phyloP scores from a whole-genome alignment of 2,797 vertebrate genomes.

The Sebastes elongatus region DNA sequence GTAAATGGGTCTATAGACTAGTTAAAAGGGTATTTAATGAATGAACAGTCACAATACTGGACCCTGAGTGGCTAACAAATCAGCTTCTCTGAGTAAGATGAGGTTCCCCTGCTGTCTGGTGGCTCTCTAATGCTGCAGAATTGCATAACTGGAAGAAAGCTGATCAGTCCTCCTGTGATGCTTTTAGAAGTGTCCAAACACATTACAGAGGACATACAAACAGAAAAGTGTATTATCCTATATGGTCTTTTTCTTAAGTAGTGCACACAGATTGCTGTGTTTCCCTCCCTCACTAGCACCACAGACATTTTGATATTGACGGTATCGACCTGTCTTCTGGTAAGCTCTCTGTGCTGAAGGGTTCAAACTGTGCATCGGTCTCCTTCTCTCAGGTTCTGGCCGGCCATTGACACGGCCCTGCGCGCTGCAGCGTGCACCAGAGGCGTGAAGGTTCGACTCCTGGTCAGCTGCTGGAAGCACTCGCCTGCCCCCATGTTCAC shows the following conservation, averaged over 20 bases:
- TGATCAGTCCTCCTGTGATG: neutral
- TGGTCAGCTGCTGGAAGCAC: slow-evolving; percentile 86
- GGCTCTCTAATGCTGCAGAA: neutral
- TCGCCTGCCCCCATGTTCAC: slow-evolving; percentile 79
- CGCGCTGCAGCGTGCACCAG: slow-evolving; percentile 77
- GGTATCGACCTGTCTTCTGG: neutral
- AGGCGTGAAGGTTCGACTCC: slow-evolving; percentile 72
- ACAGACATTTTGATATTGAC: neutral
- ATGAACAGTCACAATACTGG: neutral
- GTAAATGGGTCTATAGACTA: neutral
- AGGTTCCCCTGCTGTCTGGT: neutral
- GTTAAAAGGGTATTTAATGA: neutral
- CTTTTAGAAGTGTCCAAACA: neutral
- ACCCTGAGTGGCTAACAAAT: neutral
- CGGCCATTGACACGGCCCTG: slow-evolving; percentile 77
- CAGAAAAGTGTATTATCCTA: neutral
- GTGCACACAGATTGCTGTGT: neutral
- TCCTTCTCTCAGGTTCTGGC: slow-evolving; percentile 79
- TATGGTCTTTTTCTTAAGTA: neutral
- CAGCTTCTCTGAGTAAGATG: neutral
- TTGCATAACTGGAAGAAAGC: neutral
- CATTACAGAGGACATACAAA: neutral
- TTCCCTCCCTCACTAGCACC: neutral
- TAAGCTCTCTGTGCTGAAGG: neutral
- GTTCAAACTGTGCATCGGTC: neutral